phyloP scores from a whole-genome alignment of 1,140 invertebrate genomes.

The Drosophila ambigua region DNA sequence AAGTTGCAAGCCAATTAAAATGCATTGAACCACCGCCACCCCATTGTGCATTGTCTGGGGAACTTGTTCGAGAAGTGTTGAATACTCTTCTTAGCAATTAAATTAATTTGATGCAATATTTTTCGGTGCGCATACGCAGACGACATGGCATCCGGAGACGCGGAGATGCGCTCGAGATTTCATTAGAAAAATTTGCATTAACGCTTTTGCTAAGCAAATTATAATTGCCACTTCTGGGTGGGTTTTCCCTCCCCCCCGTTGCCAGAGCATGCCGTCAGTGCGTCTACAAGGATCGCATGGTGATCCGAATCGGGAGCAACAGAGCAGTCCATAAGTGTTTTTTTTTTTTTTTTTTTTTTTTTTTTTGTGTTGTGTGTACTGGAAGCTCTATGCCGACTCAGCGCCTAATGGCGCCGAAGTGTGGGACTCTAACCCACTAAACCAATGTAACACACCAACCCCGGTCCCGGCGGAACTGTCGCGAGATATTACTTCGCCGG shows the following conservation, averaged over 20 bases:
- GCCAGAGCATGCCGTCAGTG: slow-evolving; percentile 48
- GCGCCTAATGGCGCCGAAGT: too few species aligned
- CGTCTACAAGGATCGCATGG: slow-evolving; percentile 69
- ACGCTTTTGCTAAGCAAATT: slow-evolving; percentile 53
- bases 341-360: too few species aligned
- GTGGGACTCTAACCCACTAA: too few species aligned
- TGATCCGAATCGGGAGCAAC: not conserved
- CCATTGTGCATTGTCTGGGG: slow-evolving; percentile 42
- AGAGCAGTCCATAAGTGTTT: slow-evolving; percentile 21
- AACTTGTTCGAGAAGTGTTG: not conserved
- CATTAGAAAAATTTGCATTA: slow-evolving; percentile 71
- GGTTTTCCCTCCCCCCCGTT: slow-evolving; percentile 29
- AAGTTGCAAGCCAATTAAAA: slow-evolving; percentile 73
- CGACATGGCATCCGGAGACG: slow-evolving; percentile 55
- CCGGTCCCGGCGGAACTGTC: too few species aligned
- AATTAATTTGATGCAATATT: slow-evolving; percentile 74
- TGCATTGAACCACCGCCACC: slow-evolving; percentile 71
- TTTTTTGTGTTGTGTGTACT: too few species aligned
- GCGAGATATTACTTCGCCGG: too few species aligned
- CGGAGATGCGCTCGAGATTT: slow-evolving; percentile 62
- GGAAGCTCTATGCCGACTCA: too few species aligned
- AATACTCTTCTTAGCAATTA: slow-evolving; percentile 76
- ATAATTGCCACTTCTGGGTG: slow-evolving; percentile 79
- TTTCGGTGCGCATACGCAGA: slow-evolving; percentile 70
- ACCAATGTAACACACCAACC: too few species aligned